A percentile compares a stretch with the other conserved stretches of the same genome.
phyloP scores from a whole-genome alignment of 1,140 invertebrate species.

The Ctenoplectra terminalis region DNA sequence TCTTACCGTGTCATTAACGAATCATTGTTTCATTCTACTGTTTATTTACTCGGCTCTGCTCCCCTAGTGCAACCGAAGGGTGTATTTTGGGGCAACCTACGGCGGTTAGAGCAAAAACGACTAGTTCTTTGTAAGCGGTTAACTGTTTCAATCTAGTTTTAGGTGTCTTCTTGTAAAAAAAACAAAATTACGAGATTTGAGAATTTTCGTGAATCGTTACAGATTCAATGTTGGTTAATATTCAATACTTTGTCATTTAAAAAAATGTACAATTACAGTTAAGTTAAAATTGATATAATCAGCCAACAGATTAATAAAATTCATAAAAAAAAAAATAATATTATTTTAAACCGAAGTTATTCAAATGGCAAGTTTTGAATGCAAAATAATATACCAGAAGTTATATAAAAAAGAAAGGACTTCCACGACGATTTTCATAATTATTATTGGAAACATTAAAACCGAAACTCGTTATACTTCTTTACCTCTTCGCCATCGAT shows the following conservation, averaged over 20 bases:
- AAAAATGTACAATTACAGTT: too few species aligned
- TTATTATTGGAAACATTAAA: neutral
- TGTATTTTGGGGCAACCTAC: neutral
- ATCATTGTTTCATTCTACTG: slow-evolving; percentile 54
- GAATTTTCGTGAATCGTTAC: neutral
- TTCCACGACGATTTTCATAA: neutral
- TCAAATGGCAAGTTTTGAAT: neutral
- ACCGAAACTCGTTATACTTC: slow-evolving; percentile 13
- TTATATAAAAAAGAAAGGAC: too few species aligned
- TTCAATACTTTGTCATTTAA: too few species aligned
- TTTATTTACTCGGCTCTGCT: slow-evolving; percentile 8
- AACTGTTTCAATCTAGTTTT: too few species aligned
- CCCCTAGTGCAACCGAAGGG: neutral
- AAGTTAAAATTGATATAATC: too few species aligned
- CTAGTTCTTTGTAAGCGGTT: too few species aligned
- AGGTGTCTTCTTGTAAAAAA: neutral
- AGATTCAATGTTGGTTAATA: neutral
- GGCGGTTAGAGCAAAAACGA: neutral
- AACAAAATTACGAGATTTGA: neutral
- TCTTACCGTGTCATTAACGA: slow-evolving; percentile 58
- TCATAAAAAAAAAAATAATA: too few species aligned
- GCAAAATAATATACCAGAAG: neutral
- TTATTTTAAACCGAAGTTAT: neutral
- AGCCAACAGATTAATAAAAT: too few species aligned
- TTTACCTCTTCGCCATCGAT: slow-evolving; percentile 7